These are phyloP conservation scores for Zapus hudsonius DNA, from an alignment of 2,113 vertebrate genomes.

Conservation along the genomic window DNA sequence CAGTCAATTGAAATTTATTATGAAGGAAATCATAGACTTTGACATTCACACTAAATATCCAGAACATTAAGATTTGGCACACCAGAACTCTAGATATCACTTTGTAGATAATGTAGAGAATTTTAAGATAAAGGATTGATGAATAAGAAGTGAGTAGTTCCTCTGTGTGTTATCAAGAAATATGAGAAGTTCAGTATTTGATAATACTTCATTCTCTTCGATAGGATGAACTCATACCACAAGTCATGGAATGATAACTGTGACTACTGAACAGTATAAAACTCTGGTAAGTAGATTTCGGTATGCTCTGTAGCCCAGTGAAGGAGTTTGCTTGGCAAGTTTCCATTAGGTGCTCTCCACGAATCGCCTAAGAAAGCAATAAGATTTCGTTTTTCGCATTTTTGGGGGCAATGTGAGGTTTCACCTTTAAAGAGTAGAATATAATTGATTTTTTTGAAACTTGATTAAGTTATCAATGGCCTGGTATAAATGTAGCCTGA, in stretches of 20 bases:
- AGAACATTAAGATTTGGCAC: constrained; percentile 56
- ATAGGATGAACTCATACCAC: constrained; percentile 37
- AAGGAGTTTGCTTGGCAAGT: constrained; percentile 50
- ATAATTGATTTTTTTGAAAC: constrained; percentile 79
- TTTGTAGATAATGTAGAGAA: constrained; percentile 49
- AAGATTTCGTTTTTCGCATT: constrained; percentile 73
- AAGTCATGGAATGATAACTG: constrained; percentile 24
- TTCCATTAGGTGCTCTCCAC: constrained; percentile 53
- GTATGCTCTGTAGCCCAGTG: neutral
- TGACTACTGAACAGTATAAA: constrained; percentile 54
- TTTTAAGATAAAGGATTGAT: constrained; percentile 45
- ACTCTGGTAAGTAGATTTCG: constrained; percentile 20
- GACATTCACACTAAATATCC: constrained; percentile 70
- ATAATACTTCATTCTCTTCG: constrained; percentile 69
- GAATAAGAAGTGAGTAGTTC: constrained; percentile 24
- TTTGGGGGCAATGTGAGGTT: constrained; percentile 67
- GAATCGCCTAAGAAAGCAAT: constrained; percentile 51
- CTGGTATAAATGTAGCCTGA: constrained; percentile 40
- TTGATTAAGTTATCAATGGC: constrained; percentile 76
- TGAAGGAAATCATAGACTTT: constrained; percentile 58
- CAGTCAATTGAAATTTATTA: constrained; percentile 75
- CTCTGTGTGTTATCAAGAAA: constrained; percentile 37
- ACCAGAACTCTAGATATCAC: neutral
- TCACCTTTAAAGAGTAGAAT: constrained; percentile 65
- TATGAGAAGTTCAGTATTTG: constrained; percentile 33